Percentiles rank a stretch among this genome's conserved stretches.
Conservation (phyloP, 2,888 invertebrate species). For the Zelleria hepariella region DNA sequence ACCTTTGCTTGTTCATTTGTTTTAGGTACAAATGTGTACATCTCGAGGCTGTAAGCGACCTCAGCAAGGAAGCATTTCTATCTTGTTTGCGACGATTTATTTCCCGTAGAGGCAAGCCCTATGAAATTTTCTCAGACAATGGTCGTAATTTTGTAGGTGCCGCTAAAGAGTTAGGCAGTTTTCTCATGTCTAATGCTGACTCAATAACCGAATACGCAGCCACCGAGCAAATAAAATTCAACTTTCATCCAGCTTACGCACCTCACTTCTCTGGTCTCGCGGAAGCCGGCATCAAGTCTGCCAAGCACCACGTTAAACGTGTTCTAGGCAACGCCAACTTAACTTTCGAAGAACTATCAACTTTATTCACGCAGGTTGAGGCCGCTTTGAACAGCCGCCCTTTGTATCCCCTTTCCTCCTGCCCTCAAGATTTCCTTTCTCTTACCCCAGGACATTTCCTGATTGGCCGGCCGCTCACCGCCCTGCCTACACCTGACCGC, state of each 20-base stretch:
- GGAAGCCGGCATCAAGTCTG: conserved; percentile 17
- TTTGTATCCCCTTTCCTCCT: not conserved
- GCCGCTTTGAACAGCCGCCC: not conserved
- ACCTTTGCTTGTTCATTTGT: conserved; percentile 15
- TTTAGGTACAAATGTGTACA: conserved; percentile 11
- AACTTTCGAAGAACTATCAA: not conserved
- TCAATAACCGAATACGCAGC: conserved; percentile 9
- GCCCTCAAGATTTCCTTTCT: not conserved
- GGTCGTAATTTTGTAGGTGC: conserved; percentile 18
- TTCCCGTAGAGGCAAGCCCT: conserved; percentile 15
- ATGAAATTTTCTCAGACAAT: conserved; percentile 14
- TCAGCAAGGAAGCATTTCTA: conserved; percentile 12
- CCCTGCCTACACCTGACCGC: not conserved
- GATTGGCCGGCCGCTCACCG: too few species aligned
- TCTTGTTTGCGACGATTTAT: conserved; percentile 14
- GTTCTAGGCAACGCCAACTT: not conserved
- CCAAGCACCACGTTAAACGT: conserved; percentile 12
- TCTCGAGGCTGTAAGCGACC: conserved; percentile 14
- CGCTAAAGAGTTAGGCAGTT: too few species aligned
- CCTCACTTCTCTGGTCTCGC: too few species aligned
- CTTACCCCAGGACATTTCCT: not conserved
- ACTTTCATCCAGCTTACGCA: conserved; percentile 12
- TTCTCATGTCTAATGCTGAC: conserved; percentile 9
- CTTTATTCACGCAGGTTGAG: not conserved
- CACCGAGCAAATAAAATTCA: conserved; percentile 16